A percentile compares a stretch with the other conserved stretches of the same genome.
phyloP scores from a whole-genome alignment of 2,888 invertebrate species.

The Drosophila helvetica region DNA sequence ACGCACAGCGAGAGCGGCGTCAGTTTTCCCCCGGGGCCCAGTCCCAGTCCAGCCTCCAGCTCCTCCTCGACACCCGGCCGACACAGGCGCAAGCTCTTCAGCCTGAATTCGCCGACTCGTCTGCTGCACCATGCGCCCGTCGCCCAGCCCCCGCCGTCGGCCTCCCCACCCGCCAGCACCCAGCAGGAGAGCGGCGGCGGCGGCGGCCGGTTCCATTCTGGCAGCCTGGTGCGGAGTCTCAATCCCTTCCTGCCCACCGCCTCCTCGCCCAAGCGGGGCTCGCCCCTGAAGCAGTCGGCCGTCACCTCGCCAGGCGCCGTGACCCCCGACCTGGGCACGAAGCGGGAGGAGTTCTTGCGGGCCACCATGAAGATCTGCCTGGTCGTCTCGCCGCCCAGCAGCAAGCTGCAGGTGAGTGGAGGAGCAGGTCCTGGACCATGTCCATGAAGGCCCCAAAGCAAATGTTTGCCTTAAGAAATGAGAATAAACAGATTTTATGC shows the following conservation, averaged over 20 bases:
- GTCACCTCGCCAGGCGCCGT: constrained; percentile 51
- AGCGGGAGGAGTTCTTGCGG: constrained; percentile 88
- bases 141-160: constrained; percentile 46
- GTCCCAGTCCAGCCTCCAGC: constrained; percentile 74
- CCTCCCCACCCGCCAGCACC: constrained; percentile 40
- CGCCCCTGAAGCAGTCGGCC: constrained; percentile 62
- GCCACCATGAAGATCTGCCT: constrained; percentile 90
- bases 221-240: constrained; percentile 72
- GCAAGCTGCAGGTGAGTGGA: constrained; percentile 83
- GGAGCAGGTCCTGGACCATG: background rate
- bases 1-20: constrained; percentile 72
- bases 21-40: constrained; percentile 59
- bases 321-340: constrained; percentile 82
- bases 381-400: constrained; percentile 88
- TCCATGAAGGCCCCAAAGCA: constrained; percentile 24
- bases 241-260: constrained; percentile 81
- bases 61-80: constrained; percentile 79
- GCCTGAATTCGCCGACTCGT: constrained; percentile 79
- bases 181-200: constrained; percentile 37
- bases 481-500: constrained; percentile 56
- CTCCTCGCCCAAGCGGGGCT: constrained; percentile 61
- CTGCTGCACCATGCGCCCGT: constrained; percentile 61
- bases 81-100: constrained; percentile 81
- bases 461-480: constrained; percentile 55
- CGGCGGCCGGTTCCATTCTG: constrained; percentile 58